Conservation (phyloP, 2,797 vertebrate species). For the Phoxinus dragarum region DNA sequence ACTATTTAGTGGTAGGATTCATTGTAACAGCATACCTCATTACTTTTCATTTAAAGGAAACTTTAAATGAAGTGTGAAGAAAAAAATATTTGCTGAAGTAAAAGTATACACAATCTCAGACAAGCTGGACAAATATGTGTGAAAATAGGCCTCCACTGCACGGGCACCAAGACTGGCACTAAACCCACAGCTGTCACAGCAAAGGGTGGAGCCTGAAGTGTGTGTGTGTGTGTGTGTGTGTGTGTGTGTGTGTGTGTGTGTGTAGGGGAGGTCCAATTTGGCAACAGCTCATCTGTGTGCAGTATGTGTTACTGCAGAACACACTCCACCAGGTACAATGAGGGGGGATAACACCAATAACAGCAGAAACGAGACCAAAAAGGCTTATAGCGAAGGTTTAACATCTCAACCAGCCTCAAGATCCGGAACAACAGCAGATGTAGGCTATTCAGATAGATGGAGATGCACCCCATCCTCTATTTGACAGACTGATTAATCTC, state of each 20-base stretch:
- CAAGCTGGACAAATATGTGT: not conserved
- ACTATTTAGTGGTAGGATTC: not conserved
- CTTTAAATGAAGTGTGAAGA: not conserved
- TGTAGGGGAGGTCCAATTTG: slow-evolving; percentile 18
- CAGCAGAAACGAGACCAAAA: not conserved
- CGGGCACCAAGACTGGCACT: slow-evolving; percentile 39
- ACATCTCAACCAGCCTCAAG: not conserved
- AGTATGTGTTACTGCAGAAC: slow-evolving; percentile 43
- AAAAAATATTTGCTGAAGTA: not conserved
- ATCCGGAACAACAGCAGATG: not conserved
- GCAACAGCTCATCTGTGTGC: slow-evolving; percentile 43
- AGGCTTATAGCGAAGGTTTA: not conserved
- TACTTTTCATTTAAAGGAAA: no score
- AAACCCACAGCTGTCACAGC: slow-evolving; percentile 46
- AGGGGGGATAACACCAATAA: not conserved
- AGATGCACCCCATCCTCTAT: slow-evolving; percentile 22
- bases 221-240: not conserved
- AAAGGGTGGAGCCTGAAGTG: slow-evolving; percentile 42
- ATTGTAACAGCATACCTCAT: not conserved
- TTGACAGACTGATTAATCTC: slow-evolving; percentile 24
- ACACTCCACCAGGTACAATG: not conserved
- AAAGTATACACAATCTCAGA: not conserved
- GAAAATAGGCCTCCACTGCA: slow-evolving; percentile 44
- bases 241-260: slow-evolving; percentile 29
- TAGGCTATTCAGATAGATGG: slow-evolving; percentile 4